These are phyloP conservation scores for Callipepla californica DNA, from an alignment of 2,113 vertebrate genomes.

Conservation along the genomic window DNA sequence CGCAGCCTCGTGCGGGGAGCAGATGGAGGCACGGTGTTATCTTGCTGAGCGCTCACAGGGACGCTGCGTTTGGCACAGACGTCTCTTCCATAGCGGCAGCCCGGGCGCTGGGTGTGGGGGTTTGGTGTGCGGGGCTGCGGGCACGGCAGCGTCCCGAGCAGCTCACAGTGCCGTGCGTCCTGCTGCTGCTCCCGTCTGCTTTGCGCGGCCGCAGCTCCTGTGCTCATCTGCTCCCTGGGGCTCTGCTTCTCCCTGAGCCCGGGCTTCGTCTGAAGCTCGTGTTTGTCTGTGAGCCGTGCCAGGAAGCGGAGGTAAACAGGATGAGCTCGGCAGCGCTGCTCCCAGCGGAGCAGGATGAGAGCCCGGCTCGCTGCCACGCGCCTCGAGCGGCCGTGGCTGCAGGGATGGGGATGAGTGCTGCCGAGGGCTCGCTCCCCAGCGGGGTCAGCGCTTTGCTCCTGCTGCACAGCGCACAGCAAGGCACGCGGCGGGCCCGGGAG, in stretches of 20 bases:
- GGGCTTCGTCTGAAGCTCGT: background rate
- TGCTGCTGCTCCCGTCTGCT: background rate
- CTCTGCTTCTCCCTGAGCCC: background rate
- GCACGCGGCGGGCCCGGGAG: background rate
- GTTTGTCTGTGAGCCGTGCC: background rate
- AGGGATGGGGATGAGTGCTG: accelerated
- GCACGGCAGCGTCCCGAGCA: no score
- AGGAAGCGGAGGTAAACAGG: background rate
- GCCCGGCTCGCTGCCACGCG: background rate
- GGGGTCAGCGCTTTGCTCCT: no score
- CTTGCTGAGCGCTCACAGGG: background rate
- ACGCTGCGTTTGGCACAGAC: background rate
- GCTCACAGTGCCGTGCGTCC: no score
- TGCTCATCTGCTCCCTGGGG: background rate
- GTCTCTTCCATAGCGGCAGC: background rate
- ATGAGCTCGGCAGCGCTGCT: constrained; percentile 5
- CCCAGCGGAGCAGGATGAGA: background rate
- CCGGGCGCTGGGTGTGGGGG: background rate
- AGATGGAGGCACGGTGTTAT: background rate
- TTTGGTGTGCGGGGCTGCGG: no score
- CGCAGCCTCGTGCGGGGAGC: background rate
- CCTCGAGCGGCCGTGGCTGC: background rate
- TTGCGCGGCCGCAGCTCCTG: background rate
- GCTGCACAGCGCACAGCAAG: background rate
- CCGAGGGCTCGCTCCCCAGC: no score